Evolutionary conservation across 2,888 invertebrate genomes (phyloP).

Genomic region (Coenonympha arcania): DNA sequence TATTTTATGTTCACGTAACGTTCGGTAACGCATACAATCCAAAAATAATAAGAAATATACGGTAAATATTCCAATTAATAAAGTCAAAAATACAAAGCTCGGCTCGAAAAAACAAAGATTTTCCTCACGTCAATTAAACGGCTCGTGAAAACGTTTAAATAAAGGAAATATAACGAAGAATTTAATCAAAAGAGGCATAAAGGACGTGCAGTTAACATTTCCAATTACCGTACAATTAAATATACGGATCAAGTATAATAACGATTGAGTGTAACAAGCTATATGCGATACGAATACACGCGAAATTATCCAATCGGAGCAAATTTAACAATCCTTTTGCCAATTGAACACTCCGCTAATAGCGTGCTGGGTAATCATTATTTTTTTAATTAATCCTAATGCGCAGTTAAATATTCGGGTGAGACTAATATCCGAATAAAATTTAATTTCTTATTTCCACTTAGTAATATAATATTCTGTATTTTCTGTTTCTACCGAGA

Average conservation of each 20-base stretch:
- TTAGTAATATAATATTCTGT: no score
- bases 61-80: neutral
- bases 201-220: constrained; percentile 12
- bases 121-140: constrained; percentile 7
- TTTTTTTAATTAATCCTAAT: neutral
- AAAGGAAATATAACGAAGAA: constrained; percentile 10
- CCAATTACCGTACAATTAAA: constrained; percentile 14
- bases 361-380: neutral
- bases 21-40: no score
- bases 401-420: no score
- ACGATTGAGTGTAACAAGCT: constrained; percentile 16
- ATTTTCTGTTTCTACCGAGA: no score
- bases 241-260: constrained; percentile 14
- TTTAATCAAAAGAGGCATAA: constrained; percentile 13
- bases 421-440: no score
- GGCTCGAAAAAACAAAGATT: neutral
- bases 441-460: no score
- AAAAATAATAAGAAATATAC: neutral
- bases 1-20: no score
- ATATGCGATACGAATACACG: constrained; percentile 17
- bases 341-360: neutral
- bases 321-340: neutral
- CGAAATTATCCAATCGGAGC: constrained; percentile 16
- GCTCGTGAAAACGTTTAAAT: constrained; percentile 10
- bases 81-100: neutral